phyloP scores from a whole-genome alignment of 2,888 invertebrate genomes.

The Drosophila putrida region DNA sequence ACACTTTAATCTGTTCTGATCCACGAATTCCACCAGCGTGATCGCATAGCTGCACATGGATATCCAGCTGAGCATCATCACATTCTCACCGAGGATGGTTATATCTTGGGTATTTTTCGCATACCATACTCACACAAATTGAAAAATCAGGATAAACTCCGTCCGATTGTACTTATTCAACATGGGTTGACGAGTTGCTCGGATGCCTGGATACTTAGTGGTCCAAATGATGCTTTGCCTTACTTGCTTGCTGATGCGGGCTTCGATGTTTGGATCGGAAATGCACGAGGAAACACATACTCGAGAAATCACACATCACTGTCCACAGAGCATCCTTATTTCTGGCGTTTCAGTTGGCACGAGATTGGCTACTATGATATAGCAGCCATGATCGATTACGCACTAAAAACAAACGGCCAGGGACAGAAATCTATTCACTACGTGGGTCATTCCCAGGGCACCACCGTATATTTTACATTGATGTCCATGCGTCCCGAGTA shows the following conservation, averaged over 20 bases:
- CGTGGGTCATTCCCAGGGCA: conserved; percentile 83
- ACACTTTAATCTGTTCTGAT: neutral
- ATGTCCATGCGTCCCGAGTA: conserved; percentile 77
- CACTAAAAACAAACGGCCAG: conserved; percentile 64
- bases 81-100: conserved; percentile 77
- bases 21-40: conserved; percentile 30
- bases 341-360: conserved; percentile 90
- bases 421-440: conserved; percentile 75
- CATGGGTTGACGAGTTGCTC: conserved; percentile 80
- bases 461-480: conserved; percentile 72
- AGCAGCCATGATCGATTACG: conserved; percentile 75
- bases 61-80: conserved; percentile 90
- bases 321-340: conserved; percentile 55
- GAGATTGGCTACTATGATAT: conserved; percentile 91
- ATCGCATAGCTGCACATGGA: conserved; percentile 83
- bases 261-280: conserved; percentile 84
- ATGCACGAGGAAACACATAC: conserved; percentile 77
- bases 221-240: conserved; percentile 71
- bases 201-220: conserved; percentile 77
- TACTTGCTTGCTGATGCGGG: conserved; percentile 81
- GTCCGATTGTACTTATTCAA: conserved; percentile 86
- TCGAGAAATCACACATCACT: conserved; percentile 62
- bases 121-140: conserved; percentile 76
- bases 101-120: conserved; percentile 76
- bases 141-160: conserved; percentile 56